phyloP scores from a whole-genome alignment of 2,888 invertebrate genomes.

The Cantharis nigra region DNA sequence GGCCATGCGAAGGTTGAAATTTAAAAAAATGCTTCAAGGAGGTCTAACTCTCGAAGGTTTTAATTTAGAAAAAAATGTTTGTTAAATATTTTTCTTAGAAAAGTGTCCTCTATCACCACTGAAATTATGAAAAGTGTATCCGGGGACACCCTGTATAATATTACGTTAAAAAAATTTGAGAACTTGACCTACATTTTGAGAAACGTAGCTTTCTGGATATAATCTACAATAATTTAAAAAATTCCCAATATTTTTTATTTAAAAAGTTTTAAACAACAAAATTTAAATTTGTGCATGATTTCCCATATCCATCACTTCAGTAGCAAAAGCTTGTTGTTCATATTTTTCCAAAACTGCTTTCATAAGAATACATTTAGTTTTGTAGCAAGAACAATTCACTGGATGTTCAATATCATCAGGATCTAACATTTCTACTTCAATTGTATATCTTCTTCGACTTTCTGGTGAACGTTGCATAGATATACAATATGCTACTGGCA shows the following conservation, averaged over 20 bases:
- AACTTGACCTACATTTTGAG: too few species aligned
- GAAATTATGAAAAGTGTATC: too few species aligned
- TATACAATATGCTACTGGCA: constrained; percentile 73
- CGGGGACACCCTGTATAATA: too few species aligned
- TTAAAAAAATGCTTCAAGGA: too few species aligned
- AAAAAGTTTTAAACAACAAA: not conserved
- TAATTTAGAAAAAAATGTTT: too few species aligned
- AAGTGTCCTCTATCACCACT: too few species aligned
- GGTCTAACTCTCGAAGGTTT: too few species aligned
- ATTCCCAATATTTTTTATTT: not conserved
- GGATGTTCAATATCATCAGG: constrained; percentile 73
- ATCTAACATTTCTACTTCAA: constrained; percentile 73
- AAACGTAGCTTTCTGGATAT: too few species aligned
- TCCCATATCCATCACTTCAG: not conserved
- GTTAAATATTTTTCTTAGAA: too few species aligned
- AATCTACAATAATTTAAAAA: too few species aligned
- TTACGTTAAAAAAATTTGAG: too few species aligned
- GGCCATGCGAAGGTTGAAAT: too few species aligned
- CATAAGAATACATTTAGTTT: constrained; percentile 78
- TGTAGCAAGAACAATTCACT: constrained; percentile 74
- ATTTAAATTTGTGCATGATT: not conserved
- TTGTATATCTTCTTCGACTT: constrained; percentile 66
- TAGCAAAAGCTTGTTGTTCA: constrained; percentile 35
- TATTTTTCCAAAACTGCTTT: constrained; percentile 65
- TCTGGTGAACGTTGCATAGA: constrained; percentile 60